Base-by-base conservation (phyloP, 2,113 vertebrate genomes). In the Agapornis roseicollis region DNA sequence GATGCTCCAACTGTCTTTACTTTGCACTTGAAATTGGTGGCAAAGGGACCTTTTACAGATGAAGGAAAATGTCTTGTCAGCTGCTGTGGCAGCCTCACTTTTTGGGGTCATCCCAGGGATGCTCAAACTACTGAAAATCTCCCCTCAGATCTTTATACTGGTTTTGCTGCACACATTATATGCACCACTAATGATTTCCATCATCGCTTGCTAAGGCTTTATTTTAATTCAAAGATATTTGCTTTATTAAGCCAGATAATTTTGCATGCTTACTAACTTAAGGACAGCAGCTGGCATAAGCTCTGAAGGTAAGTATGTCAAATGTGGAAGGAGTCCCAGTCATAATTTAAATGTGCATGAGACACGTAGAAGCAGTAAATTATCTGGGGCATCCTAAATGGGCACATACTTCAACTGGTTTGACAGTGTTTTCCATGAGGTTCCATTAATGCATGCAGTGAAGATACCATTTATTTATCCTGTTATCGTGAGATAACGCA, bases 381-480 rank as follows among this genome's bases (percentile, higher is more conserved):
- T 85, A 92, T 91, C 85, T 90, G 92, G 80, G 74, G 37, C 41
- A 80, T 39, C 87, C 63, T 85, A 85, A 93, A 88, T 6, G 55
- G 58, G 70, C 69, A 78, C 66, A 82, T 35, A 77, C 81, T 96
- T 90, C 80, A 83, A 83, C 60, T 37, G 44, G 8, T 76, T 72
- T 85, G 72, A 92, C 76, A 90, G 71, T 70, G 84, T n/a, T 93
- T 94, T 93, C 76, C 80, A 27, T 19, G 85, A 80, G n/a, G 15
- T 90, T 85, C 93, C 89, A 85, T 58, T 95, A 97, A 89, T 77
- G 78, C 49, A 50, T 19, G 18, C 4, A 44, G 35, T 37, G 72
- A 60, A 80, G 74, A 73, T 47, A 39, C 65, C 53, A 64, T 85
- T 94, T 94, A 63, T 96, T 88, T 95, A 52, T 81, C 69, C 83